phyloP scores from a whole-genome alignment of 2,113 vertebrate species.

The Thermophis baileyi region DNA sequence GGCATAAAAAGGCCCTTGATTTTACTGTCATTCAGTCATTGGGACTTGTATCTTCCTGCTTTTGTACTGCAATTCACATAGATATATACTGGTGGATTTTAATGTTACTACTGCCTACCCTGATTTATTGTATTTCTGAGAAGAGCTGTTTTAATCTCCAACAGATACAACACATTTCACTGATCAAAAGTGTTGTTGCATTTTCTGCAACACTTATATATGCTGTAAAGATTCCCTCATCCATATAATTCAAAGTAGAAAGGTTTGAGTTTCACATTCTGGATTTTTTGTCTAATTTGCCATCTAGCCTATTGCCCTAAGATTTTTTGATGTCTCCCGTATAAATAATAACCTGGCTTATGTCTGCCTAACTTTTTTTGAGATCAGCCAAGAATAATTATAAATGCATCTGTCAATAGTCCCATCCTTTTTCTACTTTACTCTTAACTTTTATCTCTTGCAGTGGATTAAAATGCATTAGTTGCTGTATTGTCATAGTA shows the following conservation, averaged over 20 bases:
- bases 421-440: not conserved
- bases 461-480: not conserved
- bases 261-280: not conserved
- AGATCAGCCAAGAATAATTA: not conserved
- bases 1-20: not conserved
- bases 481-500: not conserved
- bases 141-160: not conserved
- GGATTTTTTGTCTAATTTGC: not conserved
- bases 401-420: not conserved
- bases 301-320: not conserved
- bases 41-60: not conserved
- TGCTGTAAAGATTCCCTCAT: not conserved
- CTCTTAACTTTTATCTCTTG: not conserved
- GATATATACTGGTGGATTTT: not conserved
- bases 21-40: not conserved
- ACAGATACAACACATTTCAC: not conserved
- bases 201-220: not conserved
- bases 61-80: not conserved
- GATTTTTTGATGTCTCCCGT: not conserved
- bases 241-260: not conserved
- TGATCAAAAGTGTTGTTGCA: not conserved
- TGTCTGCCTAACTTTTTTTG: not conserved
- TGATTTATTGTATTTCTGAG: not conserved
- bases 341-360: not conserved
- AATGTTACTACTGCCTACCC: not conserved